Evolutionary conservation across 2,888 invertebrate genomes (phyloP), one percentile per base, ranked within the genome.

Genomic region (Euzophera pinguis): DNA sequence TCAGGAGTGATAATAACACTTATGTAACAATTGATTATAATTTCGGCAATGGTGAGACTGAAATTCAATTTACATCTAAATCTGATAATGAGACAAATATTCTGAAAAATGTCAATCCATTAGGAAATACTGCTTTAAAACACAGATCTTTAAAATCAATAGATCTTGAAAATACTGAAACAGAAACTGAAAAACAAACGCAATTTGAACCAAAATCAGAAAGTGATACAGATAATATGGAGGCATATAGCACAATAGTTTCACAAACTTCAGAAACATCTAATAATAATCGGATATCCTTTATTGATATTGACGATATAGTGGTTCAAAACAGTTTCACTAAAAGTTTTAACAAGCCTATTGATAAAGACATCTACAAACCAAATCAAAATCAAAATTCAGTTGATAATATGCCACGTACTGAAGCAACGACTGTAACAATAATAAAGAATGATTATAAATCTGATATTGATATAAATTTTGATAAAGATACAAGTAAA

Each of bases 121-220:
- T 22, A 22, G 13, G 22, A 9, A 47, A 39, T 12, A 16, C 5
- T 27, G 7, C 34, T n/a, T 14, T 50, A n/a, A 56, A 55, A 0
- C 62, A 39, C 16, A 58, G 73, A 55, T 60, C 62, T 9, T 57
- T 71, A 13, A 56, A 67, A 16, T 65, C 69, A 35, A 9, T 59
- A 32, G 51, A 54, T 10, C n/a, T 50, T 10, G 10, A 42, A 32
- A 47, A 56, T 10, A 16, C 47, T 12, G 10, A 39, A 6, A 14
- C 39, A 10, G n/a, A 47, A 9, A 22, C 3, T n/a, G 35, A 48
- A 29, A 53, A 50, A 0, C 8, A 10, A 13, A 47, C 42, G 1
- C 4, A 1, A 12, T 13, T 8, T 16, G 45, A 45, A 34, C 13
- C 38, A 8, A 13, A n/a, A 13, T 9, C 39, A 39, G 7, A 32